Evolutionary conservation across 2,113 vertebrate genomes (phyloP).

Genomic region (Nymphicus hollandicus): DNA sequence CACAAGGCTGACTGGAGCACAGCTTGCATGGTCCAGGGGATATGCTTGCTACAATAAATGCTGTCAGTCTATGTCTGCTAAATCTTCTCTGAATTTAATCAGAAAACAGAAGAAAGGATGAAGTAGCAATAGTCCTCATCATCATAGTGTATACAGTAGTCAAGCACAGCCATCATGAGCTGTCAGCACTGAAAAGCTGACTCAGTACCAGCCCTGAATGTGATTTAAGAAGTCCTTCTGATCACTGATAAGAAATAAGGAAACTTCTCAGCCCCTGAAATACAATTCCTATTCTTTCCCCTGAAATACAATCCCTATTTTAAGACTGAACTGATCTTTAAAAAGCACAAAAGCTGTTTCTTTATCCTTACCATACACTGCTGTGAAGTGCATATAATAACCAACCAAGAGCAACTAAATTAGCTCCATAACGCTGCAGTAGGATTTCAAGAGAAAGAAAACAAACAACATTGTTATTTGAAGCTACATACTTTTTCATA

Average conservation of each 20-base stretch:
- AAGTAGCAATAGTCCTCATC: not conserved
- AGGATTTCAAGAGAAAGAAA: not conserved
- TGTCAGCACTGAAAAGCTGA: not conserved
- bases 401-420: not conserved
- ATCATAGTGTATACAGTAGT: not conserved
- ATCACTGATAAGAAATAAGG: not conserved
- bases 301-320: not conserved
- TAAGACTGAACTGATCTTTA: not conserved
- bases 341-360: not conserved
- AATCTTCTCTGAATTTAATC: not conserved
- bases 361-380: not conserved
- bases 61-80: not conserved
- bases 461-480: not conserved
- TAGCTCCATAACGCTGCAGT: not conserved
- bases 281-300: not conserved
- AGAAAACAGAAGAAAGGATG: not conserved
- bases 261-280: not conserved
- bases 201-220: not conserved
- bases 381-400: not conserved
- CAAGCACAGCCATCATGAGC: not conserved
- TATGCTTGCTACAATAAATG: not conserved
- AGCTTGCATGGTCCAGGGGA: not conserved
- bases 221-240: not conserved
- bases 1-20: not conserved
- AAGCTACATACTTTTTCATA: constrained; percentile 1